These are phyloP conservation scores for Melieria omissa DNA, from an alignment of 2,888 invertebrate genomes.

Conservation along the genomic window DNA sequence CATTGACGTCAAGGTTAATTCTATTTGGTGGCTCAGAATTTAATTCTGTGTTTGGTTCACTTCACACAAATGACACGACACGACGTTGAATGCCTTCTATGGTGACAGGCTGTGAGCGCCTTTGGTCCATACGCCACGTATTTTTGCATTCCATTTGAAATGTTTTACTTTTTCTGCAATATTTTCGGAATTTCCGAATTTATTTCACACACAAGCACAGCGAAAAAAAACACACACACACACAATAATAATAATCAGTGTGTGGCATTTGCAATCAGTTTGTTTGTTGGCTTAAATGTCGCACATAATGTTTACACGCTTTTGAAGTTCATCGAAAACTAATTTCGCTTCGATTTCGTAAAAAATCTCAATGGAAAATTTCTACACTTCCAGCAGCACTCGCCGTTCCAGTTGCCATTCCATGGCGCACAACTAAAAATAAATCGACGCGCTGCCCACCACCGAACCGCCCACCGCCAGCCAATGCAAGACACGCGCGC, in stretches of 20 bases:
- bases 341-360: constrained; percentile 64
- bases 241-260: too few species aligned
- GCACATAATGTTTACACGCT: constrained; percentile 57
- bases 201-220: too few species aligned
- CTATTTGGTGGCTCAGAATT: too few species aligned
- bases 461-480: neutral
- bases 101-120: too few species aligned
- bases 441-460: neutral
- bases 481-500: neutral
- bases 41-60: too few species aligned
- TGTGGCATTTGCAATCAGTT: too few species aligned
- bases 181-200: too few species aligned
- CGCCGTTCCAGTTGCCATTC: constrained; percentile 52
- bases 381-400: constrained; percentile 37
- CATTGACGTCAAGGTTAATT: too few species aligned
- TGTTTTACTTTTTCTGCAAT: neutral
- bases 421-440: constrained; percentile 47
- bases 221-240: too few species aligned
- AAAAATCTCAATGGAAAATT: constrained; percentile 51
- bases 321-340: constrained; percentile 66
- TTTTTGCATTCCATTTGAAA: neutral
- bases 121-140: too few species aligned
- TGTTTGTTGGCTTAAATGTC: constrained; percentile 28
- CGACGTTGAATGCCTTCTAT: too few species aligned
- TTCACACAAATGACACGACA: too few species aligned